A percentile compares a stretch with the other conserved stretches of the same genome.
Evolutionary conservation across 1,140 invertebrate species (phyloP).

Genomic region (Conus betulinus): DNA sequence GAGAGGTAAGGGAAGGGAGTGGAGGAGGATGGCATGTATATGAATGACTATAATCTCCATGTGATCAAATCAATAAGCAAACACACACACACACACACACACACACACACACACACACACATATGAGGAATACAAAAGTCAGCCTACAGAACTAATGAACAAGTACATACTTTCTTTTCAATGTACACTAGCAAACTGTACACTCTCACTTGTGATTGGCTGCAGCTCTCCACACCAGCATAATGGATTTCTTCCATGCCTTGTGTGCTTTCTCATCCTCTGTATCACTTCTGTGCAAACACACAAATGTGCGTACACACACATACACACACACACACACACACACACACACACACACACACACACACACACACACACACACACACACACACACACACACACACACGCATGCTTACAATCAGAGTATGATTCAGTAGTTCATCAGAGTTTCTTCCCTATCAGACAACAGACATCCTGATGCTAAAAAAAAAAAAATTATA

Average conservation of each 20-base stretch:
- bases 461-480: too few relatives aligned
- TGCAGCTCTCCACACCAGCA: constrained; percentile 88
- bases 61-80: background rate
- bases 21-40: too few relatives aligned
- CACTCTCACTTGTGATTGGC: constrained; percentile 84
- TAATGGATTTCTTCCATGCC: constrained; percentile 93
- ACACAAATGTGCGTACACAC: background rate
- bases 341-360: constrained; percentile 3
- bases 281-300: constrained; percentile 72
- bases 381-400: constrained; percentile 5
- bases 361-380: constrained; percentile 30
- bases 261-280: constrained; percentile 83
- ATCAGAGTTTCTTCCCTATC: background rate
- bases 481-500: too few relatives aligned
- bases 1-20: too few relatives aligned
- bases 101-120: too few relatives aligned
- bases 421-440: background rate
- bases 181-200: too few relatives aligned
- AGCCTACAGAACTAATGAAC: too few relatives aligned
- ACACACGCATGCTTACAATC: constrained; percentile 6
- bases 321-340: constrained; percentile 14
- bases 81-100: background rate
- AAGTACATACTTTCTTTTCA: too few relatives aligned
- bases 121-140: too few relatives aligned
- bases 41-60: too few relatives aligned